Evolutionary conservation across 2,888 invertebrate species (phyloP).

Genomic region (Tyria jacobaeae): DNA sequence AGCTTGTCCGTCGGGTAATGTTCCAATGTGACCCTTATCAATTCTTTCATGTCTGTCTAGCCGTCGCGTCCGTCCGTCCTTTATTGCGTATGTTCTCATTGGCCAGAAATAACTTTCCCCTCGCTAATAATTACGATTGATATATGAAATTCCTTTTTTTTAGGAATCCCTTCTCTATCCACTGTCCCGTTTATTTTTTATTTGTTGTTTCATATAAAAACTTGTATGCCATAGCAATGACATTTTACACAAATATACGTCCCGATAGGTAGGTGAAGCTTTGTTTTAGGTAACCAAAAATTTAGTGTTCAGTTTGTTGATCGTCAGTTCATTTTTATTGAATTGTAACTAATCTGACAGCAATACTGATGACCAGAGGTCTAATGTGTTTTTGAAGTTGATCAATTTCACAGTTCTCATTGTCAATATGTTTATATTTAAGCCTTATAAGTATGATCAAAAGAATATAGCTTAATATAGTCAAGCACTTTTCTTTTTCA

Average conservation of each 20-base stretch:
- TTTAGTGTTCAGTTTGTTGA: not conserved
- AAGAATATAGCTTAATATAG: not conserved
- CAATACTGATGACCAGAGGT: not conserved
- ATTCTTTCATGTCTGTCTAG: constrained; percentile 59
- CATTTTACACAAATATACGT: too few species aligned
- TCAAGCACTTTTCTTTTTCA: too few species aligned
- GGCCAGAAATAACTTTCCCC: constrained; percentile 46
- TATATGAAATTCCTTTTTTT: constrained; percentile 31
- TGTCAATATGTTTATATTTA: too few species aligned
- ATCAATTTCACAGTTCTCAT: not conserved
- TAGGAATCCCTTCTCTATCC: constrained; percentile 3
- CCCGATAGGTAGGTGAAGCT: not conserved
- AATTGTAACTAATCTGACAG: too few species aligned
- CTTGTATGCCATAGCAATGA: too few species aligned
- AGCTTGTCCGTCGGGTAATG: constrained; percentile 54
- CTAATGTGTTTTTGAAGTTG: not conserved
- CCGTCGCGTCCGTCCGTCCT: constrained; percentile 51
- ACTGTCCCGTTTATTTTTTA: not conserved
- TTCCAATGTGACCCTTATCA: constrained; percentile 70
- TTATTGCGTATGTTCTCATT: constrained; percentile 51
- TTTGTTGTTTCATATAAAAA: not conserved
- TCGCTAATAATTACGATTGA: constrained; percentile 37
- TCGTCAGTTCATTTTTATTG: not conserved
- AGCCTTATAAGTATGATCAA: not conserved
- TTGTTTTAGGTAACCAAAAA: not conserved